phyloP scores from a whole-genome alignment of 2,797 vertebrate species.

The Melanotaenia parkinsoni region DNA sequence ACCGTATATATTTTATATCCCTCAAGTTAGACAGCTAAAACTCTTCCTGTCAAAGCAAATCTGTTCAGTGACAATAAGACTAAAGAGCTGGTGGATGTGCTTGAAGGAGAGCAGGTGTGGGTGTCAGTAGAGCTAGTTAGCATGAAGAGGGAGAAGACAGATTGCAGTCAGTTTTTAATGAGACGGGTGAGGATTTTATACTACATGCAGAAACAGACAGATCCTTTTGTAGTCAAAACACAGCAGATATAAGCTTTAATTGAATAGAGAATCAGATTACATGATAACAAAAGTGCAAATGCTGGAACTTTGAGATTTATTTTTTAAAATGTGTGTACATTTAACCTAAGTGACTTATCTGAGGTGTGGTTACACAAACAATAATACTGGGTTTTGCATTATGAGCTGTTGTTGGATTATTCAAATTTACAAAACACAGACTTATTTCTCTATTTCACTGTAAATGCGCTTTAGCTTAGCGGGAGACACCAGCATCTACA shows the following conservation, averaged over 20 bases:
- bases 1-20: background rate
- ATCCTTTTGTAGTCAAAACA: slow-evolving; percentile 16
- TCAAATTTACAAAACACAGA: background rate
- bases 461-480: slow-evolving; percentile 10
- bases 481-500: slow-evolving; percentile 27
- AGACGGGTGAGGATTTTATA: slow-evolving; percentile 47
- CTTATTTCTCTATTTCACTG: slow-evolving; percentile 1
- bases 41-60: slow-evolving; percentile 21
- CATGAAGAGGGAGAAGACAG: slow-evolving; percentile 46
- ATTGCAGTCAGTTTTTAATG: slow-evolving; percentile 56
- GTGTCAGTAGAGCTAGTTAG: slow-evolving; percentile 38
- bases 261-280: background rate
- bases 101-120: slow-evolving; percentile 42
- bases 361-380: too few species aligned
- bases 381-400: too few species aligned
- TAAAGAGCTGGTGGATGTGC: slow-evolving; percentile 21
- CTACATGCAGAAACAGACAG: slow-evolving; percentile 41
- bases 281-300: slow-evolving; percentile 1
- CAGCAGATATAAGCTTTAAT: background rate
- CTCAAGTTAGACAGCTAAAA: slow-evolving; percentile 5
- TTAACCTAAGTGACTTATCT: too few species aligned
- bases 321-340: slow-evolving; percentile 9
- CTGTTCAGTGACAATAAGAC: slow-evolving; percentile 18
- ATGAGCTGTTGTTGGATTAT: too few species aligned
- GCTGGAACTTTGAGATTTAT: background rate